Evolutionary conservation across 2,797 vertebrate species (phyloP), one percentile per base, ranked within the genome.

Genomic region (Propithecus perrieri): DNA sequence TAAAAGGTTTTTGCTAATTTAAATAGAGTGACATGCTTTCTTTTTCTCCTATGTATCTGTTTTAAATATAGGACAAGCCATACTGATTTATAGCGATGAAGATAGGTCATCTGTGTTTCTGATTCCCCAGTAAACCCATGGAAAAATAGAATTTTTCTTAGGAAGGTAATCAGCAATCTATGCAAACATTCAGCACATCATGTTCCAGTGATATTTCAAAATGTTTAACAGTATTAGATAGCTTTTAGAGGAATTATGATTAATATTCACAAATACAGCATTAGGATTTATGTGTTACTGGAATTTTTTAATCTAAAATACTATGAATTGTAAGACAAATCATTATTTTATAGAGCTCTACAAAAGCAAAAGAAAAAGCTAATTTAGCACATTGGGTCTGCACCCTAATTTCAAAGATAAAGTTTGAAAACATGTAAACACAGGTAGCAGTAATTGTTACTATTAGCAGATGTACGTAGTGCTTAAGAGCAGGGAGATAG

Each of bases 401-500:
- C 81, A 84, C 84, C 41, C 69, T 87, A 38, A 79, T 53, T 95
- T 90, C 43, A 87, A 26, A 59, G 38, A 78, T 87, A 78, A 90
- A 83, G 87, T 85, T 71, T 63, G 89, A n/a, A 90, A 86, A 50
- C 65, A 87, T 91, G 43, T 18, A 85, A 89, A 88, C 15, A 74
- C 30, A 41, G 2, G 14, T 63, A 91, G 7, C 13, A 35, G 11
- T 89, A 41, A 80, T 48, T 12, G 22, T 81, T 74, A 35, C 30
- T 81, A 50, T 65, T 85, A 71, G 67, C 41, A 91, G 67, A 35
- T 33, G 67, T 17, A 50, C n/a, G 12, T 33, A 11, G 22, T 55
- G 14, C 79, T 90, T 79, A 43, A 26, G 53, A 69, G 14, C 14
- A 30, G 14, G 1, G 17, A 76, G 69, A 57, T 4, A 26, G 20